Evolutionary conservation across 2,888 invertebrate species (phyloP), one percentile per base, ranked within the genome.

Genomic region (Heliconius erato): DNA sequence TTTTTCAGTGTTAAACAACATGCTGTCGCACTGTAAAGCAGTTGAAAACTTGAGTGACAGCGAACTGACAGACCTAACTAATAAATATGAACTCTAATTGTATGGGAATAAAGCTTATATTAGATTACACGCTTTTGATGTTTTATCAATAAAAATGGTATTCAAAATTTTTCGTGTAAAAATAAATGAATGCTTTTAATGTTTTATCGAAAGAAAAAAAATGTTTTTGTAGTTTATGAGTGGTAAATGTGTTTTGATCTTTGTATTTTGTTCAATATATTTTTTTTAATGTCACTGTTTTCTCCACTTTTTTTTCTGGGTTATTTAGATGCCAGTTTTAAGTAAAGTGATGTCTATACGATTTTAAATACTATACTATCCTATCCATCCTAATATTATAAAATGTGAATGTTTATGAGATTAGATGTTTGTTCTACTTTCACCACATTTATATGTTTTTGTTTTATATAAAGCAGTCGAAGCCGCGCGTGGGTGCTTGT

Each of bases 61-160:
- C 12, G 90, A 90, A 11, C 87, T 95, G 28, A 88, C 89, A 2
- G 92, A 94, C 87, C 88, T 95, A 89, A 94, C 91, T 90, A 92
- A 91, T 87, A 94, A 93, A 92, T 95, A 91, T 86, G 95, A 95
- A 92, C 91, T 95, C 79, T 95, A 91, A 91, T 40, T 82, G 19
- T 69, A 79, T 74, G 54, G n/a, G 3, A 5, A 63, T 80, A 72
- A 69, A 81, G 72, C 72, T 28, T 63, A 23, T 35, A 69, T 71
- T 76, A 59, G 44, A 44, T 78, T 35, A 65, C 54, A 40, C n/a
- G 59, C 67, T 67, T 78, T 78, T 65, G 67, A 44, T 26, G 77
- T 74, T 59, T 35, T 12, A 59, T 35, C 4, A 54, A 74, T 19
- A 19, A n/a, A 23, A 14, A n/a, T n/a, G 40, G n/a, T n/a, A n/a